phyloP scores from a whole-genome alignment of 1,140 invertebrate species.

The Drosophila mayri region DNA sequence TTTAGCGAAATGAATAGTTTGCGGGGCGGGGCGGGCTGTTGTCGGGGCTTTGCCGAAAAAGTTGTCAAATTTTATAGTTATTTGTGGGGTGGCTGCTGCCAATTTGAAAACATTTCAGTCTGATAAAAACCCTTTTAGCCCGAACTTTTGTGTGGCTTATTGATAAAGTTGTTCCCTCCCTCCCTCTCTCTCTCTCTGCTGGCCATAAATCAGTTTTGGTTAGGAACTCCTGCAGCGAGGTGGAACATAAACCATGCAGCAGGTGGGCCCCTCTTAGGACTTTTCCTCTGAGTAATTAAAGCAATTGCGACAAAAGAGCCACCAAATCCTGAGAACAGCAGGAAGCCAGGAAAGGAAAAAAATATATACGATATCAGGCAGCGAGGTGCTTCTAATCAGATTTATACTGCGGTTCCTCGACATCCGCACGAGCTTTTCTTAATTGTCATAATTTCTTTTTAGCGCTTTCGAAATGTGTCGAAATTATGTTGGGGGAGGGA shows the following conservation, averaged over 20 bases:
- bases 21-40: background rate
- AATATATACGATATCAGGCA: background rate
- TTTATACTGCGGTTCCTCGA: slow-evolving; percentile 61
- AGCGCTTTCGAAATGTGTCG: slow-evolving; percentile 33
- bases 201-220: slow-evolving; percentile 55
- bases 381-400: slow-evolving; percentile 47
- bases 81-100: slow-evolving; percentile 36
- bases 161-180: slow-evolving; percentile 57
- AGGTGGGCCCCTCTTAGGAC: slow-evolving; percentile 60
- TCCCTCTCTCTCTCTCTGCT: background rate
- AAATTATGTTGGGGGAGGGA: slow-evolving; percentile 8
- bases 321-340: slow-evolving; percentile 40
- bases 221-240: slow-evolving; percentile 29
- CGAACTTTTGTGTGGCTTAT: slow-evolving; percentile 58
- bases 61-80: slow-evolving; percentile 77
- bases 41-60: slow-evolving; percentile 23
- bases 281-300: slow-evolving; percentile 67
- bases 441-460: slow-evolving; percentile 76
- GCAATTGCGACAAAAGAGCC: slow-evolving; percentile 66
- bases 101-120: slow-evolving; percentile 41
- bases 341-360: slow-evolving; percentile 2
- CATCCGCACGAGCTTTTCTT: slow-evolving; percentile 50
- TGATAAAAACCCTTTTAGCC: slow-evolving; percentile 32
- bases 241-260: slow-evolving; percentile 62
- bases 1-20: slow-evolving; percentile 59